Percentiles rank a stretch among this genome's conserved stretches.
phyloP scores from a whole-genome alignment of 2,113 vertebrate genomes.

The Cromileptes altivelis region DNA sequence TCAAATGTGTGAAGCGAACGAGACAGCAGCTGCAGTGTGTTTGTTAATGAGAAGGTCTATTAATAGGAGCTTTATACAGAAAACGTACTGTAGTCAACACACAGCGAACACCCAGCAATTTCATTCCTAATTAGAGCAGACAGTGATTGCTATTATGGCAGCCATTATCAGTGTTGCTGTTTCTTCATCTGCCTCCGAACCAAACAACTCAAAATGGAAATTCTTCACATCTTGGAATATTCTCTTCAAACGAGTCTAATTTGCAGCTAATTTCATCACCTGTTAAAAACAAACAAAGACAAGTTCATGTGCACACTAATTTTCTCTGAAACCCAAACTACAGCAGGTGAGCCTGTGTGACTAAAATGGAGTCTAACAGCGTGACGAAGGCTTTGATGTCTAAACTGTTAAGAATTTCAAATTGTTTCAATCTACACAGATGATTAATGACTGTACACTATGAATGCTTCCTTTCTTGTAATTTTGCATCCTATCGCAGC shows the following conservation, averaged over 20 bases:
- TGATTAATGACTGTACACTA: slow-evolving; percentile 48
- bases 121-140: slow-evolving; percentile 13
- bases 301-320: neutral
- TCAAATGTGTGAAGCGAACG: slow-evolving; percentile 35
- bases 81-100: neutral
- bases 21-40: slow-evolving; percentile 5
- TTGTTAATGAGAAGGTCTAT: slow-evolving; percentile 22
- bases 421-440: slow-evolving; percentile 4
- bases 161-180: neutral
- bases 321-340: neutral
- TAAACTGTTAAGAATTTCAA: slow-evolving; percentile 35
- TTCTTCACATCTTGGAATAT: neutral
- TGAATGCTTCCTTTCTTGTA: slow-evolving; percentile 17
- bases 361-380: slow-evolving; percentile 1
- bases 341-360: neutral
- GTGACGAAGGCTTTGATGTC: slow-evolving; percentile 19
- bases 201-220: neutral
- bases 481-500: slow-evolving; percentile 42
- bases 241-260: neutral
- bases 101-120: neutral
- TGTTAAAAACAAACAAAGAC: neutral
- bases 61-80: neutral
- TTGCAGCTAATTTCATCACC: neutral
- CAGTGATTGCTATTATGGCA: neutral
- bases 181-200: neutral